Percentiles rank a stretch among this genome's conserved stretches.
Evolutionary conservation across 2,888 invertebrate species (phyloP).

Genomic region (Drosophila affinis): DNA sequence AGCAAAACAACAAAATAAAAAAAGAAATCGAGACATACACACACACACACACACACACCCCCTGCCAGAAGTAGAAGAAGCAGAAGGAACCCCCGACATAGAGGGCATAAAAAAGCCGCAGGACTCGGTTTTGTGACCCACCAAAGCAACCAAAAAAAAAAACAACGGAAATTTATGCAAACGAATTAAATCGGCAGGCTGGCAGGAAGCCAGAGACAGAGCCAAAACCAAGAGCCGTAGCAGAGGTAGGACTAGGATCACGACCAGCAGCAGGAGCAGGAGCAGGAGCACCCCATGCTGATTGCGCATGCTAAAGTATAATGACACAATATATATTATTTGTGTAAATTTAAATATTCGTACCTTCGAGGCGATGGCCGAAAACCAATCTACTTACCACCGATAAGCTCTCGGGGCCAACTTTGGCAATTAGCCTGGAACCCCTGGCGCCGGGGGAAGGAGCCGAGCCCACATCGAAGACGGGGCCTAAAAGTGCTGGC

Average conservation of each 20-base stretch:
- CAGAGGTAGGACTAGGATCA: slow-evolving; percentile 8
- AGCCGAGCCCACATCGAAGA: not conserved
- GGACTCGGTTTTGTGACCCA: slow-evolving; percentile 58
- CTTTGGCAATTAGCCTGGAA: slow-evolving; percentile 29
- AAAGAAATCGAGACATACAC: slow-evolving; percentile 36
- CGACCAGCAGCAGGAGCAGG: slow-evolving; percentile 29
- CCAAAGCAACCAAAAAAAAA: slow-evolving; percentile 20
- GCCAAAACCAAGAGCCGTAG: not conserved
- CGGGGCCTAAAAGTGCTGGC: not conserved
- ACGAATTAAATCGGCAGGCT: slow-evolving; percentile 76
- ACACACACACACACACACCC: slow-evolving; percentile 1
- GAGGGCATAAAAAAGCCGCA: slow-evolving; percentile 61
- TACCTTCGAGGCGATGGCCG: slow-evolving; percentile 33
- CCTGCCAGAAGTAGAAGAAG: not conserved
- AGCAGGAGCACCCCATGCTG: slow-evolving; percentile 62
- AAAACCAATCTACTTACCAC: slow-evolving; percentile 56
- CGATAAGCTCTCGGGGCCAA: slow-evolving; percentile 27
- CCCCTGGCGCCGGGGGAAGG: slow-evolving; percentile 4
- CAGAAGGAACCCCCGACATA: slow-evolving; percentile 6
- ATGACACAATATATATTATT: slow-evolving; percentile 64
- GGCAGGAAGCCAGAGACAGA: slow-evolving; percentile 57
- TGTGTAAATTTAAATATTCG: slow-evolving; percentile 71
- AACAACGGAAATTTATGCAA: slow-evolving; percentile 70
- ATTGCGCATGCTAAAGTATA: slow-evolving; percentile 43
- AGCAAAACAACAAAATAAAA: slow-evolving; percentile 55